phyloP scores from a whole-genome alignment of 2,113 vertebrate genomes.

The Apus apus region DNA sequence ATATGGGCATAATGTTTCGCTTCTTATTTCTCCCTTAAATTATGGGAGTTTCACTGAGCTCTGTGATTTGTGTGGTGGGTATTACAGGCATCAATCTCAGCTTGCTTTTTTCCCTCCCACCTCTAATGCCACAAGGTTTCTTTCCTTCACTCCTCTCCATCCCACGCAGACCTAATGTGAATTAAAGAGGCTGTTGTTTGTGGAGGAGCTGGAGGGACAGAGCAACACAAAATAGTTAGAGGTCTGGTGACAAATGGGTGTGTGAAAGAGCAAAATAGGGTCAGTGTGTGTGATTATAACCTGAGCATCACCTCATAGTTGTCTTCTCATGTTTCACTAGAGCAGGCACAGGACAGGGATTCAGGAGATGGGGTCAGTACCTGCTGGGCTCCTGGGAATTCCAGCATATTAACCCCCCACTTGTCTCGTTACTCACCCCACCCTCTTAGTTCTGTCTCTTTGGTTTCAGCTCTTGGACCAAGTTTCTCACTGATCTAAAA shows the following conservation, averaged over 20 bases:
- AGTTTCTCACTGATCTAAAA: background rate
- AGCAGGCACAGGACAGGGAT: background rate
- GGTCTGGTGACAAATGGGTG: background rate
- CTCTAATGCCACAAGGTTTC: background rate
- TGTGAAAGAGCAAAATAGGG: background rate
- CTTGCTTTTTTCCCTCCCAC: background rate
- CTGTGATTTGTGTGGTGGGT: background rate
- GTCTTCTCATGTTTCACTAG: background rate
- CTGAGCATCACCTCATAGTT: background rate
- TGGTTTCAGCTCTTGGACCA: background rate
- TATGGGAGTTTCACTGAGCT: background rate
- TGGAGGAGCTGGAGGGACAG: background rate
- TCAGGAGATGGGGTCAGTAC: background rate
- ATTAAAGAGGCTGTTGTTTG: background rate
- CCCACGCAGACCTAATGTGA: background rate
- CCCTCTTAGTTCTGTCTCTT: background rate
- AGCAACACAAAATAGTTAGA: background rate
- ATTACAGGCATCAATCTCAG: conserved; percentile 17
- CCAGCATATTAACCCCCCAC: background rate
- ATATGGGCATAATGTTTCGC: background rate
- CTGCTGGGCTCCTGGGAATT: background rate
- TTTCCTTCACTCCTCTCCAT: background rate
- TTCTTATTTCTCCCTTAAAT: background rate
- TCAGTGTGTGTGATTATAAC: background rate
- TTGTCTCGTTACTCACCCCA: rapidly evolving